Evolutionary conservation across 2,797 vertebrate genomes (phyloP).

Genomic region (Galaxias olidus): DNA sequence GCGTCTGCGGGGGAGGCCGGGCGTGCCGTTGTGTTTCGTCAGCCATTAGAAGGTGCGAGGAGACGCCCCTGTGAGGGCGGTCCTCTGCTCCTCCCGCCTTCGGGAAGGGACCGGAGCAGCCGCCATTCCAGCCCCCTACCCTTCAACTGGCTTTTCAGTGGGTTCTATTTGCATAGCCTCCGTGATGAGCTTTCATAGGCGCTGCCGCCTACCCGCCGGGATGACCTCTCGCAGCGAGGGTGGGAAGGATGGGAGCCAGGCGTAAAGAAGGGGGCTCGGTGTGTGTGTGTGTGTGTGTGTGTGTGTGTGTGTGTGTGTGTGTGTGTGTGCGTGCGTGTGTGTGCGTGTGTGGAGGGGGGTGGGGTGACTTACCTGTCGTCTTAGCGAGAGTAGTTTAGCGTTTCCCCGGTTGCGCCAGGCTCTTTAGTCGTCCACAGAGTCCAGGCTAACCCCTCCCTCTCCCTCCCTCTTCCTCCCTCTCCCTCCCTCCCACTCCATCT

Average conservation of each 20-base stretch:
- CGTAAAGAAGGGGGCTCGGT: too few relatives aligned
- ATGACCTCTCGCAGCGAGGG: too few relatives aligned
- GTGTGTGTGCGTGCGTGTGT: conserved; percentile 1
- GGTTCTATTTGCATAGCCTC: conserved; percentile 76
- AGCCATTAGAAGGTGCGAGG: conserved; percentile 58
- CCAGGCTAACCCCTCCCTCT: conserved; percentile 64
- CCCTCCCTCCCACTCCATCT: conserved; percentile 72
- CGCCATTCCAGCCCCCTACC: conserved; percentile 58
- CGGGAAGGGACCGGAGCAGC: conserved; percentile 75
- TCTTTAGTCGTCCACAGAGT: conserved; percentile 23
- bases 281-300: conserved; percentile 44
- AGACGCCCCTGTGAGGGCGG: conserved; percentile 65
- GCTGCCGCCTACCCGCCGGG: conserved; percentile 7
- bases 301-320: conserved; percentile 13
- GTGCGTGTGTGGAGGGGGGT: background rate
- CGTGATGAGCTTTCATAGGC: conserved; percentile 76
- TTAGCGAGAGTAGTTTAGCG: conserved; percentile 13
- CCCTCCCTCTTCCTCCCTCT: conserved; percentile 74
- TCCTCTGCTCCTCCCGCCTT: conserved; percentile 58
- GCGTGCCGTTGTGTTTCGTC: conserved; percentile 15
- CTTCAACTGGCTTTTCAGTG: conserved; percentile 71
- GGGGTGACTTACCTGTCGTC: conserved; percentile 4
- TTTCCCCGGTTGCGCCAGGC: conserved; percentile 12
- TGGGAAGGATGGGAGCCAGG: too few relatives aligned
- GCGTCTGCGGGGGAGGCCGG: conserved; percentile 34